Base-by-base conservation (phyloP, 1,140 invertebrate species). In the Penaeus vannamei region DNA sequence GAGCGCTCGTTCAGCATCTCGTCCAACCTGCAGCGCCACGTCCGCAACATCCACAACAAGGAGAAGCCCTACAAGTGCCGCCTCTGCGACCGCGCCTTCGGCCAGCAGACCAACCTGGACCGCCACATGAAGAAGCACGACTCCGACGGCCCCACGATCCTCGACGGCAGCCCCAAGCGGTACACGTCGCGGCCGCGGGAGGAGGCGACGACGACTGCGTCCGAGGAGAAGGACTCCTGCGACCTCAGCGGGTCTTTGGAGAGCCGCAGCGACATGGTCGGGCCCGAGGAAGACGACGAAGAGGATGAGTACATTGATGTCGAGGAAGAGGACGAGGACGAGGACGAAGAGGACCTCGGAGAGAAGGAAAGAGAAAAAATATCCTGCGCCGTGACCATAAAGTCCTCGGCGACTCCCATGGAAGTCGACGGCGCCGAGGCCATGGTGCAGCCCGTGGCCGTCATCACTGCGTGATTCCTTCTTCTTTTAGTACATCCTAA, bases 1-100 rank as follows among this genome's bases (percentile, higher is more conserved):
- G 98, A 99, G 92, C 94, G 98, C 14, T 98, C 97, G 0, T 99
- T 99, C 93, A 99, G 98, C 87, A 99, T 99, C 89, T 99, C 98
- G 0, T 97, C 96, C 22, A 99, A 99, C 93, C 94, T 99, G 32
- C 99, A 99, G 93, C 95, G 99, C 23, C 99, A 99, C 93, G 98
- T 99, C 5, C 94, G 99, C 66, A 99, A 99, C 92, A 99, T 99
- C 91, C 99, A 99, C 94, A 99, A 99, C 93, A 98, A 98, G 91
- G 93, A 93, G 86, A 92, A 92, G 82, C 92, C 92, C 8, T 93
- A 94, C 92, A 94, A 93, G 88, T 95, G 95, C 92, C 93, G 93
- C 60, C 92, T 99, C 29, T 99, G 98, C 93, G 98, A 98, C 90
- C 94, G 97, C 90, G 97, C 95, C 91, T 98, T 98, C 93, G 97